A percentile compares a stretch with the other conserved stretches of the same genome.
phyloP scores from a whole-genome alignment of 2,797 vertebrate genomes.

The Micrastur ruficollis region DNA sequence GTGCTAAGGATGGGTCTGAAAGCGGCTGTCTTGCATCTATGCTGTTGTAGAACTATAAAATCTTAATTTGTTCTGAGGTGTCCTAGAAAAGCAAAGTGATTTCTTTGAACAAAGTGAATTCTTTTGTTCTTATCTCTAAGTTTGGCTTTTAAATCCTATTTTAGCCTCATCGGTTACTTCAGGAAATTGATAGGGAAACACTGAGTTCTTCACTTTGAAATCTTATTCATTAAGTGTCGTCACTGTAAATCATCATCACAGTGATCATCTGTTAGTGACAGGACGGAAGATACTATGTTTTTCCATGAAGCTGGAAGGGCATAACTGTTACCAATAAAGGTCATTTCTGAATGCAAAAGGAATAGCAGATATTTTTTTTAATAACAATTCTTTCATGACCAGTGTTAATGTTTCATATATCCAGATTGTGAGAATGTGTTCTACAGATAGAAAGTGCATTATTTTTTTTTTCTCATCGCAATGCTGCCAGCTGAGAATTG shows the following conservation, averaged over 20 bases:
- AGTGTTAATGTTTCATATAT: background rate
- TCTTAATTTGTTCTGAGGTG: background rate
- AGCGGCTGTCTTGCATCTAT: background rate
- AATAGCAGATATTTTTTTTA: background rate
- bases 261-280: background rate
- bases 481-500: background rate
- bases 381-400: background rate
- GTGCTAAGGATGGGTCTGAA: background rate
- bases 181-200: background rate
- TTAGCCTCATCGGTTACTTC: background rate
- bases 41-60: background rate
- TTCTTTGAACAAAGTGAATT: background rate
- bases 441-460: background rate
- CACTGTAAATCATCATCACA: background rate
- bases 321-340: background rate
- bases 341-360: background rate
- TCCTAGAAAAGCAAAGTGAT: background rate
- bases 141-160: background rate
- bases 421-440: background rate
- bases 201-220: background rate
- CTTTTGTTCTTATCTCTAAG: background rate
- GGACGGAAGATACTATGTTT: background rate
- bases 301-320: background rate
- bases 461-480: background rate
- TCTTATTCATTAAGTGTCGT: background rate